Base-by-base conservation (phyloP, 2,888 invertebrate genomes). In the Mayetiola destructor region DNA sequence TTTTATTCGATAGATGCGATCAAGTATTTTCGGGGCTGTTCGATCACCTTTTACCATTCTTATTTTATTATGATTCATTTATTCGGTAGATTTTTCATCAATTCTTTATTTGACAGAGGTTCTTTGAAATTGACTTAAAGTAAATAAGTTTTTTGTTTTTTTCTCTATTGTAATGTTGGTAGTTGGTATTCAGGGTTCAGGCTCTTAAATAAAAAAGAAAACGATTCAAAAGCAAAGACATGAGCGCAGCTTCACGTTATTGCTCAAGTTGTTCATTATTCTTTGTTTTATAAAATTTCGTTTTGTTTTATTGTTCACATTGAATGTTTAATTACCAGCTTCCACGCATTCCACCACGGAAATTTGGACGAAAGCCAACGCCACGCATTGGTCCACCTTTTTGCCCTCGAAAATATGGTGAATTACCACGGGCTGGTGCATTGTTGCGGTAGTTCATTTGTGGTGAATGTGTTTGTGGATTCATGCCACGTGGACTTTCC, bases 391-490 rank as follows among this genome's bases (percentile, higher is more conserved):
- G 30, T 20, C 56, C 56, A 27, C 58, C 48, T n/a, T 54, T 32
- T 56, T 52, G 55, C 14, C 29, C 30, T 37, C 58, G 32, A 56
- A 58, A 58, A 39, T 58, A 58, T 23, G 58, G 58, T 8, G 58
- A 58, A 36, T 48, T 55, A 12, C 56, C 35, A 48, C 54, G 55
- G 5, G 16, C 29, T 39, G 56, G 20, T 29, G 37, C 23, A 37
- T 40, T 36, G 21, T 48, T 20, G 14, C 39, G 32, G 27, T 27
- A 39, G 29, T 53, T 53, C 29, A 53, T 53, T 18, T 53, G 56
- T 18, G 37, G 39, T 10, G 39, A 39, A 39, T 39, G 56, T 16
- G 56, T 20, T 55, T 55, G 55, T 6, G 37, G 56, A 16, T 39
- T 27, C 16, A 29, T 6, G 23, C 27, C 39, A 10, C 37, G 39